phyloP scores from a whole-genome alignment of 2,797 vertebrate genomes.

The Thunnus albacares region DNA sequence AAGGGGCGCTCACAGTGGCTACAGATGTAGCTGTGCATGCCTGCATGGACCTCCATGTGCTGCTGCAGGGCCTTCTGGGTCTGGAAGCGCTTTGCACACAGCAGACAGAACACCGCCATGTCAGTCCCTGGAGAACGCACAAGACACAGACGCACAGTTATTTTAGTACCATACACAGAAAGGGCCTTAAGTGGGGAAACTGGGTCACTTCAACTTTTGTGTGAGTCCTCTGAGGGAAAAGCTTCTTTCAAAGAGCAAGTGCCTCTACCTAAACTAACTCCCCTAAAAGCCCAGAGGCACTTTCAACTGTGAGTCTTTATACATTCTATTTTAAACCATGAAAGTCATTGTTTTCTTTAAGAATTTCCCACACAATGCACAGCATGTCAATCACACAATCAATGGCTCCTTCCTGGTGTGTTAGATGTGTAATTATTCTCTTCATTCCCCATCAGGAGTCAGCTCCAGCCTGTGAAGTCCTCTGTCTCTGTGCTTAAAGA shows the following conservation, averaged over 20 bases:
- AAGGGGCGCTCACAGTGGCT: conserved; percentile 99
- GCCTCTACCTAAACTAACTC: conserved; percentile 86
- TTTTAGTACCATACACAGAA: conserved; percentile 85
- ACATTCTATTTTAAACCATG: conserved; percentile 81
- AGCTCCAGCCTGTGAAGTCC: conserved; percentile 83
- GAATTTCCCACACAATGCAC: conserved; percentile 83
- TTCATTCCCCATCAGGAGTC: conserved; percentile 85
- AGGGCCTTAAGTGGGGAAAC: conserved; percentile 87
- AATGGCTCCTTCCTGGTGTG: conserved; percentile 81
- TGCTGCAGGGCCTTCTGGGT: conserved; percentile 99
- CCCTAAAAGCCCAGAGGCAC: conserved; percentile 83
- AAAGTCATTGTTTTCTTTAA: conserved; percentile 86
- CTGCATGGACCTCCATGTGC: conserved; percentile 99
- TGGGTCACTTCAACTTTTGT: conserved; percentile 88
- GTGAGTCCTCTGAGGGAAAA: conserved; percentile 85
- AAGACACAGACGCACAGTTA: conserved; percentile 84
- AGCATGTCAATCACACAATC: conserved; percentile 86
- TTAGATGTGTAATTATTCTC: conserved; percentile 87
- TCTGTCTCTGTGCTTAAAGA: conserved; percentile 84
- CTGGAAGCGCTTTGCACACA: conserved; percentile 99
- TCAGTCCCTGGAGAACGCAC: conserved; percentile 91
- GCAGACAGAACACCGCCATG: conserved; percentile 99
- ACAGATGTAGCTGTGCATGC: conserved; percentile 98
- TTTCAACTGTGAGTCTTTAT: conserved; percentile 81
- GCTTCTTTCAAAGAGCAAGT: conserved; percentile 87